phyloP scores from a whole-genome alignment of 2,797 vertebrate species.

The Bradypodion ventrale region DNA sequence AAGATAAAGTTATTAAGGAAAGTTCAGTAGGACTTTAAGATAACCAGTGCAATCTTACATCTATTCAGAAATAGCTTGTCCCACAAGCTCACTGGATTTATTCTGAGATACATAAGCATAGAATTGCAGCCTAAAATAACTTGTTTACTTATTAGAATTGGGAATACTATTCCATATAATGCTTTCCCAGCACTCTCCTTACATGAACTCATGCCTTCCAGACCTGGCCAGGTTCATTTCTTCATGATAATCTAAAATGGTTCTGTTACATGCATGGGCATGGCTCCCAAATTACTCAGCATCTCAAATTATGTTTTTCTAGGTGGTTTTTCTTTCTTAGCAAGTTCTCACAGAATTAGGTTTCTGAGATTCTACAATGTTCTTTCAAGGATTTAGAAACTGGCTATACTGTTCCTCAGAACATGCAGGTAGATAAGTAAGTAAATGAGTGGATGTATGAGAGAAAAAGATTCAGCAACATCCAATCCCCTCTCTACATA shows the following conservation, averaged over 20 bases:
- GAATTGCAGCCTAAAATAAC: not conserved
- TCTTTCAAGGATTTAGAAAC: not conserved
- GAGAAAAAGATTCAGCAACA: not conserved
- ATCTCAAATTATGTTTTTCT: not conserved
- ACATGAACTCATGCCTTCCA: not conserved
- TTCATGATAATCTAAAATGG: constrained; percentile 1
- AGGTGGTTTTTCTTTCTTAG: not conserved
- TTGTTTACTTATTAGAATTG: not conserved
- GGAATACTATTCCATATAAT: not conserved
- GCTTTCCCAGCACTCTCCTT: not conserved
- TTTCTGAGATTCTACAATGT: constrained; percentile 4
- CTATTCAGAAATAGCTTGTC: too few species aligned
- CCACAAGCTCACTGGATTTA: not conserved
- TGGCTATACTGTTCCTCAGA: too few species aligned
- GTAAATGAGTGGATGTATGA: not conserved
- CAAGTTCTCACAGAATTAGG: not conserved
- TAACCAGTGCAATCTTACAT: not conserved
- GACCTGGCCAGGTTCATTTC: not conserved
- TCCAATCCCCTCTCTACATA: not conserved
- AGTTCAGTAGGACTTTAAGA: not conserved
- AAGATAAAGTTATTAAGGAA: not conserved
- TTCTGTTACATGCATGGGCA: constrained; percentile 1
- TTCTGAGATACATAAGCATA: too few species aligned
- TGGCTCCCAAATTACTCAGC: not conserved
- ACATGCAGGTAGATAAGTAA: too few species aligned